Evolutionary conservation across 2,888 invertebrate species (phyloP), one percentile per base, ranked within the genome.

Genomic region (Tinea trinotella): DNA sequence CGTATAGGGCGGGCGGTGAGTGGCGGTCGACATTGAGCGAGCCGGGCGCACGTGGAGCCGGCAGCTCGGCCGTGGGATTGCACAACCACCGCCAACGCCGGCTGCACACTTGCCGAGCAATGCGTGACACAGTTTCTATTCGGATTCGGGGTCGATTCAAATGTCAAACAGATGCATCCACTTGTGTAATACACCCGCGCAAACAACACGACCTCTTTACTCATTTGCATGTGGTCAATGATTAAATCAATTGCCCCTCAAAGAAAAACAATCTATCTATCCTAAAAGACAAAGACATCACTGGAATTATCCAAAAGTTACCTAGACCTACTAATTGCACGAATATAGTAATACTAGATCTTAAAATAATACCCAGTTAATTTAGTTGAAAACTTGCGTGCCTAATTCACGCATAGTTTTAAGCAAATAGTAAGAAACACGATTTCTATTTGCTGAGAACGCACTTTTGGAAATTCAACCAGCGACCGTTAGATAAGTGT

Each of bases 51-150:
- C 83, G 79, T 79, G 79, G 82, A 81, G 75, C 79, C 76, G 75
- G 77, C 81, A 76, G 79, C 34, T 15, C 22, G 12, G 77, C 68
- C 73, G 82, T 82, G 82, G 83, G 78, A 82, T 83, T 84, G 83
- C 84, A 83, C 82, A 84, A 83, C 75, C 78, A 75, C 72, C 70
- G 70, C 68, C 68, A 64, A 60, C 64, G 63, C 48, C 59, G 54
- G 62, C 60, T 62, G 57, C 49, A 58, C 59, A 58, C 71, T 68
- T 68, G 71, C 73, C 74, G 76, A 70, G 72, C 74, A 68, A 74
- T 76, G 72, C 78, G 75, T 84, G 84, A 83, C 84, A 84, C 78
- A 84, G 84, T 82, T 85, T 85, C 84, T 83, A 84, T 85, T 85
- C 81, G 75, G 78, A 85, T 84, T 84, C 84, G 82, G 83, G 84